A percentile compares a stretch with the other conserved stretches of the same genome.
These are phyloP conservation scores for Panurus biarmicus DNA, from an alignment of 2,113 vertebrate genomes.

Conservation along the genomic window DNA sequence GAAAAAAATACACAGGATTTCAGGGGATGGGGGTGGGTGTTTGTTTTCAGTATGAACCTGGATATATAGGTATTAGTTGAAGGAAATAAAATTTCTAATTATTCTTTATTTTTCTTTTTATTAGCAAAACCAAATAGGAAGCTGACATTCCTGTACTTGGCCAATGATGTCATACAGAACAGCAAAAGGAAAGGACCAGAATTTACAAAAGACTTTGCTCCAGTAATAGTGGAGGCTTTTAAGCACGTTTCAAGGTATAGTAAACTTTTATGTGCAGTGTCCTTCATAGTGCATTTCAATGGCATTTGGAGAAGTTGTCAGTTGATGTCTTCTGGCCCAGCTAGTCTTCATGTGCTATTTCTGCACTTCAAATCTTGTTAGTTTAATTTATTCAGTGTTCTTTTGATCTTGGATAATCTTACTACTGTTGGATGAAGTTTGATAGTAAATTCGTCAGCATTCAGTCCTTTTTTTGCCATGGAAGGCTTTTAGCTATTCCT, in stretches of 20 bases:
- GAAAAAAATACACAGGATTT: background rate
- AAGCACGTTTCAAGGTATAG: slow-evolving; percentile 93
- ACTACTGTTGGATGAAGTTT: background rate
- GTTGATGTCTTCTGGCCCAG: background rate
- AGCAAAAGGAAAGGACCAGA: slow-evolving; percentile 98
- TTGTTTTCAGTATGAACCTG: background rate
- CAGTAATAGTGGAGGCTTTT: slow-evolving; percentile 94
- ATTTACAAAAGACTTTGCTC: slow-evolving; percentile 97
- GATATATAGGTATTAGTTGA: background rate
- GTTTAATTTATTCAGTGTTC: background rate
- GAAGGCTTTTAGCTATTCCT: background rate
- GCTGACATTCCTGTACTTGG: slow-evolving; percentile 96
- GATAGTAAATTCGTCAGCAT: background rate
- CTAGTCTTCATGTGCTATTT: background rate
- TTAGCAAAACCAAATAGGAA: slow-evolving; percentile 93
- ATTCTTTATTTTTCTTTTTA: background rate
- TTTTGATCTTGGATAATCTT: background rate
- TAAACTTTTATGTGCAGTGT: background rate
- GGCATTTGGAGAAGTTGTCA: background rate
- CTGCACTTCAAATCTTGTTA: background rate
- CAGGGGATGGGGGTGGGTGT: background rate
- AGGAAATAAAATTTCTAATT: background rate
- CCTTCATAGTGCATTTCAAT: background rate
- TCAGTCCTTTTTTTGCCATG: background rate
- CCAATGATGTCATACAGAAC: slow-evolving; percentile 99